Base-by-base conservation (phyloP, 2,113 vertebrate genomes). In the Xenotilapia caudafasciata region DNA sequence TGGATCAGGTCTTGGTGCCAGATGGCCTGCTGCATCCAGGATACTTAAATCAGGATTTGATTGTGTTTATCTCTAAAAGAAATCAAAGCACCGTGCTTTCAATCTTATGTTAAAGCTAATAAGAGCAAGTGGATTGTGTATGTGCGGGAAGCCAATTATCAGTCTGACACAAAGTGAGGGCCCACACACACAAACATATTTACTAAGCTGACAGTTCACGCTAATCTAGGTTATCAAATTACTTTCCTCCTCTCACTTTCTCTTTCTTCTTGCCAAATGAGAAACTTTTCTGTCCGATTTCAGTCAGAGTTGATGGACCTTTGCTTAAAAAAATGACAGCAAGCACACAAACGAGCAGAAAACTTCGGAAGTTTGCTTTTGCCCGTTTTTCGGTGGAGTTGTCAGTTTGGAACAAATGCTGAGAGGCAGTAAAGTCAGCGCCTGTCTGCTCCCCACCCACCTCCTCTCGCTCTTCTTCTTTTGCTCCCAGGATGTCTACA, bases 401-500 rank as follows among this genome's bases (percentile, higher is more conserved):
- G 86, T 93, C 88, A 82, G 53, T 88, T 83, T 53, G 51, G 54
- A 88, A 83, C 56, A 90, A 91, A 88, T 51, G 53, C 80, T n/a
- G 55, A 55, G 79, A 87, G 73, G 75, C 91, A 68, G 83, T 54
- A 38, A 49, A 84, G 84, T 84, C 47, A 9, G 83, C 11, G 10
- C 26, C 84, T 55, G 80, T 68, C 83, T 79, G 19, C 35, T 77
- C n/a, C 60, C 17, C 23, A 6, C 70, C 70, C 42, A 77, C 73
- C 45, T 75, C 60, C 62, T 83, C 65, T 81, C 65, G 4, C 60
- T 70, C 60, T 19, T 40, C 53, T 33, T 47, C 23, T 28, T 53
- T 83, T 14, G 2, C 60, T 89, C 80, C 75, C 42, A 33, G 79
- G 31, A 60, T 54, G 70, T 79, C 83, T 68, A 31, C 47, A 42